These are phyloP conservation scores for Syrista parreyssii DNA, from an alignment of 2,888 invertebrate genomes.

Conservation along the genomic window DNA sequence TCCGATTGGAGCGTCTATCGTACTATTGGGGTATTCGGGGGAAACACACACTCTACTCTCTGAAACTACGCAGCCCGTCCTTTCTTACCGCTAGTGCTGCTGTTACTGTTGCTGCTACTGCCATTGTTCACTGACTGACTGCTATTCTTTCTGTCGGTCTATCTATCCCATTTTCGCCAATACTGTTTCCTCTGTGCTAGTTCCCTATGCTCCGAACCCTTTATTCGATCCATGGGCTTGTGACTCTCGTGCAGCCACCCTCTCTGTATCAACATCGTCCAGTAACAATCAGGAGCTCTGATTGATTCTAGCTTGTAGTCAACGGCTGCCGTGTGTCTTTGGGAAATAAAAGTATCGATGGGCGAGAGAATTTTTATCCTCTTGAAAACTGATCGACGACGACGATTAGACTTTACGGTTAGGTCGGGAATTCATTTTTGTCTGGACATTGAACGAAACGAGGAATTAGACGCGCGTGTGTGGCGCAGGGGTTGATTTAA, in stretches of 20 bases:
- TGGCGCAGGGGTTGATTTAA: neutral
- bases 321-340: constrained; percentile 8
- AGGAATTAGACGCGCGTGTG: neutral
- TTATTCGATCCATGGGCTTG: constrained; percentile 17
- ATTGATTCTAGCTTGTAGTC: constrained; percentile 46
- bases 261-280: constrained; percentile 48
- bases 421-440: neutral
- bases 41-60: constrained; percentile 12
- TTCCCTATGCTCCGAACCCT: neutral
- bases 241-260: constrained; percentile 7
- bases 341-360: neutral
- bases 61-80: neutral
- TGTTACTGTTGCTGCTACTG: neutral
- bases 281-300: constrained; percentile 54
- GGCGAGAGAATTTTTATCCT: neutral
- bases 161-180: neutral
- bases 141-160: neutral
- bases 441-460: neutral
- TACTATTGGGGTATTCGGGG: neutral
- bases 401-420: neutral
- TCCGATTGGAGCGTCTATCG: constrained; percentile 1
- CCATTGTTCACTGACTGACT: neutral
- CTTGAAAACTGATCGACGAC: neutral
- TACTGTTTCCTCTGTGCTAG: neutral
- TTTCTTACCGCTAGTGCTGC: neutral